phyloP scores from a whole-genome alignment of 1,140 invertebrate species.

The Archegozetes longisetosus region DNA sequence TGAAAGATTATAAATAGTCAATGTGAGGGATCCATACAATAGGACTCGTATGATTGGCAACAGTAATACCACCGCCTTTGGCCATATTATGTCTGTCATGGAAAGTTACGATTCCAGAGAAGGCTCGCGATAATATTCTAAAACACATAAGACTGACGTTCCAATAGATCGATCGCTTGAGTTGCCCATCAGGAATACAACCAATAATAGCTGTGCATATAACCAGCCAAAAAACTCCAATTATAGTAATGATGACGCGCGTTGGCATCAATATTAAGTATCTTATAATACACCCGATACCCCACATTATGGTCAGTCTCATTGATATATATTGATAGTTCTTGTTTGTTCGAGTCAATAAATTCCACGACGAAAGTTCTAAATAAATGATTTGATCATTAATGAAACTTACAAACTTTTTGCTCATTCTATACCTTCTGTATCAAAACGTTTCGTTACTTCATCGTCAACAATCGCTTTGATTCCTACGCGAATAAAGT shows the following conservation, averaged over 20 bases:
- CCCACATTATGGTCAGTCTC: conserved; percentile 77
- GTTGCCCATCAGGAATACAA: conserved; percentile 36
- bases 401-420: background rate
- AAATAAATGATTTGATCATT: background rate
- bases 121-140: conserved; percentile 63
- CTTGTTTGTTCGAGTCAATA: conserved; percentile 80
- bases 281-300: conserved; percentile 68
- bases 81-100: conserved; percentile 66
- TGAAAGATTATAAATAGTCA: too few species aligned
- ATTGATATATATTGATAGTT: conserved; percentile 76
- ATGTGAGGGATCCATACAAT: conserved; percentile 61
- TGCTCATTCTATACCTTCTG: conserved; percentile 40
- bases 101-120: conserved; percentile 75
- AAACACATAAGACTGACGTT: conserved; percentile 71
- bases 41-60: conserved; percentile 97
- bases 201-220: conserved; percentile 65
- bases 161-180: conserved; percentile 59
- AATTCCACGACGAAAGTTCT: conserved; percentile 63
- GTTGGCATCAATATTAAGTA: conserved; percentile 74
- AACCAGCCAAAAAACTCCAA: conserved; percentile 37
- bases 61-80: conserved; percentile 67
- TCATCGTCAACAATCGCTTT: conserved; percentile 82
- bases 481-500: conserved; percentile 19
- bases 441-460: conserved; percentile 81
- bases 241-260: conserved; percentile 28